Conservation (phyloP, 2,888 invertebrate species). For the Pammene aurita region DNA sequence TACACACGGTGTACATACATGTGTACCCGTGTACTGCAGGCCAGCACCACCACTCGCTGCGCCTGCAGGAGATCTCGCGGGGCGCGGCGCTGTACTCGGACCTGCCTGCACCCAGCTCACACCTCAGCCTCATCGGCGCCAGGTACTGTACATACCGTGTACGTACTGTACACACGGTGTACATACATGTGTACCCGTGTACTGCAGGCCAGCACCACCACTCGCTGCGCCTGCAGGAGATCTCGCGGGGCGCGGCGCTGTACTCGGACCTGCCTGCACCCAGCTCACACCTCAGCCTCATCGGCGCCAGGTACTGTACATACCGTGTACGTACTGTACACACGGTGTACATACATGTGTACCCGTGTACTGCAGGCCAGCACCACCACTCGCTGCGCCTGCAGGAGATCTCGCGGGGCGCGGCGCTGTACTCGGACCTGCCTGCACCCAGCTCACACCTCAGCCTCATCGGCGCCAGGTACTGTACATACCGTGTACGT, state of each 20-base stretch:
- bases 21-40: no score
- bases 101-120: constrained; percentile 87
- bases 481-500: no score
- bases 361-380: constrained; percentile 61
- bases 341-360: no score
- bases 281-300: constrained; percentile 83
- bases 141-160: no score
- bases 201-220: constrained; percentile 70
- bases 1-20: no score
- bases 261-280: constrained; percentile 93
- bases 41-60: constrained; percentile 72
- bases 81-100: constrained; percentile 91
- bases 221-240: constrained; percentile 78
- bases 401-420: constrained; percentile 85
- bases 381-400: constrained; percentile 74
- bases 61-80: constrained; percentile 84
- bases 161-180: no score
- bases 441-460: constrained; percentile 87
- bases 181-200: no score
- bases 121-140: constrained; percentile 80
- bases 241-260: constrained; percentile 86
- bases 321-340: no score
- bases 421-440: constrained; percentile 91
- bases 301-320: constrained; percentile 75
- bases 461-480: constrained; percentile 81